Conservation (phyloP, 2,797 vertebrate genomes). For the Morelia viridis region DNA sequence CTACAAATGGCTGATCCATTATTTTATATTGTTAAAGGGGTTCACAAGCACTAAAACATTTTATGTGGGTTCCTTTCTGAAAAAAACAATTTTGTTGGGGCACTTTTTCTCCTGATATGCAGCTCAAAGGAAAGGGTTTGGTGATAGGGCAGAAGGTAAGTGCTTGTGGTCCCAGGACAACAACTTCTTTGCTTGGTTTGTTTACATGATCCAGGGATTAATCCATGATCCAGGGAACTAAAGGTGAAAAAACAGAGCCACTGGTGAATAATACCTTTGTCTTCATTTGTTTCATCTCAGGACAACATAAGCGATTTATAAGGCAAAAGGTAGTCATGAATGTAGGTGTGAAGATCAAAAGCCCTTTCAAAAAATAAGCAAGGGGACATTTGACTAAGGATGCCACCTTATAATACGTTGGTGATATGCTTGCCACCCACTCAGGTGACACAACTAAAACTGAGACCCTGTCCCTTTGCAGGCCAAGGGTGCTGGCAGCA, state of each 20-base stretch:
- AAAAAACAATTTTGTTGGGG: background rate
- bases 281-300: background rate
- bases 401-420: background rate
- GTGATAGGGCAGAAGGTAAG: conserved; percentile 1
- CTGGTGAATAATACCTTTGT: background rate
- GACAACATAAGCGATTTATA: background rate
- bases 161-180: conserved; percentile 2
- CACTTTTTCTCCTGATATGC: background rate
- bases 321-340: background rate
- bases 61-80: background rate
- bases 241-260: background rate
- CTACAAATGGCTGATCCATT: background rate
- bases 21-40: background rate
- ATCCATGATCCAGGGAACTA: background rate
- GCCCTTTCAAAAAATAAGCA: background rate
- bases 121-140: background rate
- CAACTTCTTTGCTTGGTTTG: background rate
- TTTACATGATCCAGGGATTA: conserved; percentile 2
- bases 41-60: background rate
- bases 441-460: background rate
- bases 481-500: background rate
- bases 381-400: background rate
- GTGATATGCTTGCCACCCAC: background rate
- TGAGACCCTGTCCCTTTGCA: background rate
- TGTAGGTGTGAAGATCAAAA: background rate